Percentiles rank a stretch among this genome's conserved stretches.
Evolutionary conservation across 2,113 vertebrate genomes (phyloP).

Genomic region (Zeus faber): DNA sequence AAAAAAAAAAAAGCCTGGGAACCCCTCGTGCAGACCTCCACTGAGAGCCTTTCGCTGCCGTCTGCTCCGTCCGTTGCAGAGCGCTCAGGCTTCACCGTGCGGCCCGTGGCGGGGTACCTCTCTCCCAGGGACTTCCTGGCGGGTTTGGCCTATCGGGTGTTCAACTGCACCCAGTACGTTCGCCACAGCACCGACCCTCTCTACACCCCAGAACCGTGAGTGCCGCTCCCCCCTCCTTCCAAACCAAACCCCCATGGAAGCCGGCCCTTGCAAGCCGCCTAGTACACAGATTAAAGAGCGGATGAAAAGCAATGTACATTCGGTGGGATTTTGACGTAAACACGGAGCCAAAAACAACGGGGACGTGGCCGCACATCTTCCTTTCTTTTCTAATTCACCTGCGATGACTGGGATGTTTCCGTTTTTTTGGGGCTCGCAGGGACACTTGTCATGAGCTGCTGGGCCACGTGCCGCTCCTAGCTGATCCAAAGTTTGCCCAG

Average conservation of each 20-base stretch:
- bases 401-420: too few relatives aligned
- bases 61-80: constrained; percentile 73
- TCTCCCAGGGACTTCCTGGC: constrained; percentile 95
- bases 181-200: constrained; percentile 96
- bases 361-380: too few relatives aligned
- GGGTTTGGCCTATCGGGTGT: constrained; percentile 92
- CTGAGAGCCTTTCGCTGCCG: not conserved
- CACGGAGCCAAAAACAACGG: too few relatives aligned
- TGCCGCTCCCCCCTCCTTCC: constrained; percentile 41
- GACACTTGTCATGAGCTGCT: constrained; percentile 96
- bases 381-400: too few relatives aligned
- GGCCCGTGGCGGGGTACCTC: constrained; percentile 94
- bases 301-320: too few relatives aligned
- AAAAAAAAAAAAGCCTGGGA: too few relatives aligned
- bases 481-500: constrained; percentile 95
- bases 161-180: constrained; percentile 96
- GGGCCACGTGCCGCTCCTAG: constrained; percentile 94
- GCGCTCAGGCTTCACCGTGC: constrained; percentile 91
- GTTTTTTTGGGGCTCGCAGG: constrained; percentile 66
- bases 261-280: not conserved
- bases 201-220: constrained; percentile 98
- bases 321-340: too few relatives aligned
- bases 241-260: not conserved
- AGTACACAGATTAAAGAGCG: too few relatives aligned
- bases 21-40: not conserved